phyloP scores from a whole-genome alignment of 2,797 vertebrate species.

The Pantherophis alleghaniensis region DNA sequence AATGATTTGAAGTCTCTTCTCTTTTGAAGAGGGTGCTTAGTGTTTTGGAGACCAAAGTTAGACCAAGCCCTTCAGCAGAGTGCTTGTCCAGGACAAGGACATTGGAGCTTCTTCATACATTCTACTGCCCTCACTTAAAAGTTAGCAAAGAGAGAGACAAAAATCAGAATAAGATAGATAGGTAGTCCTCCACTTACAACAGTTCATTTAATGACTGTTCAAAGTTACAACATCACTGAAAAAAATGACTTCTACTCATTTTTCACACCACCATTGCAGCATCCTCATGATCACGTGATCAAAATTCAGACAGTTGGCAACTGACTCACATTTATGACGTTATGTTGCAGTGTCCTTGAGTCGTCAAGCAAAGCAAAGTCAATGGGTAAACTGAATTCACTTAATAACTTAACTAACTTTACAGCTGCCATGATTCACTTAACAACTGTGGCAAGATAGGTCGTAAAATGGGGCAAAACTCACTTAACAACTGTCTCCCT shows the following conservation, averaged over 20 bases:
- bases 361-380: not conserved
- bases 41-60: constrained; percentile 22
- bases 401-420: too few relatives aligned
- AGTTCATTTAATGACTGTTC: not conserved
- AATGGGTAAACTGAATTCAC: too few relatives aligned
- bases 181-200: not conserved
- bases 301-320: not conserved
- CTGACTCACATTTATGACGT: not conserved
- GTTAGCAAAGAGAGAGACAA: not conserved
- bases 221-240: not conserved
- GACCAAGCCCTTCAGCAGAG: not conserved
- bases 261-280: not conserved
- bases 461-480: not conserved
- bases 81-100: not conserved
- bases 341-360: not conserved
- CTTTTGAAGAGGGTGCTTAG: not conserved
- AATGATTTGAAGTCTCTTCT: constrained; percentile 47
- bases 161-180: constrained; percentile 40
- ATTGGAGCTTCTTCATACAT: not conserved
- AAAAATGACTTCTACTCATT: not conserved
- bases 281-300: not conserved
- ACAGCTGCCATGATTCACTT: not conserved
- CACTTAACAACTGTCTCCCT: not conserved
- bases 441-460: not conserved
- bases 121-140: constrained; percentile 19